Percentiles rank a stretch among this genome's conserved stretches.
phyloP scores from a whole-genome alignment of 2,113 vertebrate genomes.

The Corynorhinus townsendii region DNA sequence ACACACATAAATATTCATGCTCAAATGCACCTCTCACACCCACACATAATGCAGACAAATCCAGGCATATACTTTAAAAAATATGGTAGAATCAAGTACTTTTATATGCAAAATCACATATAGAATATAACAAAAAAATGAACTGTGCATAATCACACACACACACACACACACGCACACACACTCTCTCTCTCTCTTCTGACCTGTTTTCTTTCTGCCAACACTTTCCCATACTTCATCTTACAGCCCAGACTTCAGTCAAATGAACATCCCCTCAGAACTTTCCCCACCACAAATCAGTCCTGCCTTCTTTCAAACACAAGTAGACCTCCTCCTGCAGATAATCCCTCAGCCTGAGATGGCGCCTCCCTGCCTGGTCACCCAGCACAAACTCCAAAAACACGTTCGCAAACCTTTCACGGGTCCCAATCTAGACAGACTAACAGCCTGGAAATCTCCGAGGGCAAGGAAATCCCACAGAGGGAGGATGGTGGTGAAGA shows the following conservation, averaged over 20 bases:
- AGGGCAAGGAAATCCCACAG: conserved; percentile 55
- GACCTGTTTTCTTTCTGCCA: neutral
- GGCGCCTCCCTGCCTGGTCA: neutral
- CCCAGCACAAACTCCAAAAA: conserved; percentile 20
- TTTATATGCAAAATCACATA: neutral
- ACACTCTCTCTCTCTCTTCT: neutral
- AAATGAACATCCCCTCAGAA: neutral
- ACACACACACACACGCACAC: neutral
- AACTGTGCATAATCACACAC: neutral
- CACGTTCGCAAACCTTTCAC: conserved; percentile 47
- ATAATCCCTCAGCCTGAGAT: conserved; percentile 19
- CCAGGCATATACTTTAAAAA: neutral
- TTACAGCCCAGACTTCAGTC: neutral
- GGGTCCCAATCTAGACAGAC: conserved; percentile 60
- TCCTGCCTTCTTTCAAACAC: neutral
- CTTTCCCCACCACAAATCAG: neutral
- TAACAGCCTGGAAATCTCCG: conserved; percentile 61
- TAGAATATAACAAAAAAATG: neutral
- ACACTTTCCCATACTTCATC: neutral
- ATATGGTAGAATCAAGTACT: neutral
- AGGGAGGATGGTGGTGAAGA: conserved; percentile 37
- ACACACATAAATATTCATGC: neutral
- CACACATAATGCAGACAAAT: neutral
- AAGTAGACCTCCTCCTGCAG: neutral
- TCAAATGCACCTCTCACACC: neutral